A percentile compares a stretch with the other conserved stretches of the same genome.
Conservation (phyloP, 2,113 vertebrate genomes). For the Psettodes erumei region DNA sequence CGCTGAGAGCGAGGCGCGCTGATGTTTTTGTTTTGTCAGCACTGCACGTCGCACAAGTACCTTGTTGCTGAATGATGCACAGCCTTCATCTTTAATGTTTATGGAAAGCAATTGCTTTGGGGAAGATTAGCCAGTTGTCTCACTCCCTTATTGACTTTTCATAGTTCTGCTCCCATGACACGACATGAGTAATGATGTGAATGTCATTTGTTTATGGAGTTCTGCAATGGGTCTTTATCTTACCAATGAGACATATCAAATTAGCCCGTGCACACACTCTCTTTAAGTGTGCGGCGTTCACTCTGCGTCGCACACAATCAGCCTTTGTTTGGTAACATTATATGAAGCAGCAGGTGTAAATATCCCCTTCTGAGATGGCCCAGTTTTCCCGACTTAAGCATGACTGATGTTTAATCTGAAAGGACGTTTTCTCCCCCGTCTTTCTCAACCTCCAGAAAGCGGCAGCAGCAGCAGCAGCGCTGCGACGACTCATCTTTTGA, state of each 20-base stretch:
- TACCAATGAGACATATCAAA: slow-evolving; percentile 54
- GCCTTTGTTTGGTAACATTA: neutral
- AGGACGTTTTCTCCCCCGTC: slow-evolving; percentile 9
- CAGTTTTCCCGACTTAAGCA: neutral
- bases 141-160: slow-evolving; percentile 51
- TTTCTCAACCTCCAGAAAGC: slow-evolving; percentile 10
- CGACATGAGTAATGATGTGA: slow-evolving; percentile 49
- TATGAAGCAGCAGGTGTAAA: slow-evolving; percentile 30
- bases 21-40: slow-evolving; percentile 39
- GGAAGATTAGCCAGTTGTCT: slow-evolving; percentile 46
- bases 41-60: slow-evolving; percentile 5
- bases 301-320: slow-evolving; percentile 34
- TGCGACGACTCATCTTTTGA: slow-evolving; percentile 24
- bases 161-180: slow-evolving; percentile 16
- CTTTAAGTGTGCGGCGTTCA: slow-evolving; percentile 2
- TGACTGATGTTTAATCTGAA: slow-evolving; percentile 5
- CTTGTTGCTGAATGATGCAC: slow-evolving; percentile 49
- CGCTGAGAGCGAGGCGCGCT: slow-evolving; percentile 11
- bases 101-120: slow-evolving; percentile 39
- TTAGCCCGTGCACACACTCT: slow-evolving; percentile 14
- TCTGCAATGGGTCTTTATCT: slow-evolving; percentile 39
- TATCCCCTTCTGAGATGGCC: slow-evolving; percentile 1
- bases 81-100: slow-evolving; percentile 44
- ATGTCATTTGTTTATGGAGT: slow-evolving; percentile 47
- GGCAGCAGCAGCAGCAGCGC: neutral